Percentiles rank a stretch among this genome's conserved stretches.
These are phyloP conservation scores for Gallinago nigripennis DNA, from an alignment of 2,797 vertebrate species.

Conservation along the genomic window DNA sequence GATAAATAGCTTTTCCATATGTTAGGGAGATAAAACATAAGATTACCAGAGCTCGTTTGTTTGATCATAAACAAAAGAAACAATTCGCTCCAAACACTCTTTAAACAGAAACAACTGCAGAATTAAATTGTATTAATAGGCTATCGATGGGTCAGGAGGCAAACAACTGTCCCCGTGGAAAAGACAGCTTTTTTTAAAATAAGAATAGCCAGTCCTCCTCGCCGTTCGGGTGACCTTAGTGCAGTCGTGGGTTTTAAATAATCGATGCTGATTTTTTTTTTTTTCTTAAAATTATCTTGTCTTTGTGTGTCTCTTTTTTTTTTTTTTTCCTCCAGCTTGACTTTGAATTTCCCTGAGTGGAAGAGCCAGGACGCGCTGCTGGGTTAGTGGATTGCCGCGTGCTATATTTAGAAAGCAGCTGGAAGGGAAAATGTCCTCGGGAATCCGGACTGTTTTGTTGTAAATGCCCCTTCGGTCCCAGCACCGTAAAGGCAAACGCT, in stretches of 20 bases:
- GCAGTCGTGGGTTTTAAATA: neutral
- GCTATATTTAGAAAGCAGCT: conserved; percentile 35
- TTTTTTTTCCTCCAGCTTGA: neutral
- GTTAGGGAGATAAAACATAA: conserved; percentile 85
- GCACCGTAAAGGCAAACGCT: neutral
- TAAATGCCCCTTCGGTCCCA: neutral
- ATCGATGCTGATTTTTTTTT: neutral
- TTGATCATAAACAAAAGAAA: conserved; percentile 84
- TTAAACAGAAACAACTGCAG: conserved; percentile 78
- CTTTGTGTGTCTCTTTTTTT: neutral
- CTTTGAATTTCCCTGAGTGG: neutral
- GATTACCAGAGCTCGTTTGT: conserved; percentile 83
- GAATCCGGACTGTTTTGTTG: neutral
- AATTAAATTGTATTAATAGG: conserved; percentile 80
- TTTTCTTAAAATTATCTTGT: neutral
- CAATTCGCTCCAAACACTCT: conserved; percentile 78
- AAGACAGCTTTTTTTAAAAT: conserved; percentile 48
- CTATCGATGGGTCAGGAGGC: conserved; percentile 63
- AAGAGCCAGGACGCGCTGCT: neutral
- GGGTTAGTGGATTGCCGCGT: neutral
- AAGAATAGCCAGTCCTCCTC: neutral
- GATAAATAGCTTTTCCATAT: conserved; percentile 88
- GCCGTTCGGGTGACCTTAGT: conserved; percentile 24
- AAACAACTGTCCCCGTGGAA: conserved; percentile 62
- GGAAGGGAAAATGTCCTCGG: neutral